phyloP scores from a whole-genome alignment of 1,140 invertebrate species.

The Sipha flava region DNA sequence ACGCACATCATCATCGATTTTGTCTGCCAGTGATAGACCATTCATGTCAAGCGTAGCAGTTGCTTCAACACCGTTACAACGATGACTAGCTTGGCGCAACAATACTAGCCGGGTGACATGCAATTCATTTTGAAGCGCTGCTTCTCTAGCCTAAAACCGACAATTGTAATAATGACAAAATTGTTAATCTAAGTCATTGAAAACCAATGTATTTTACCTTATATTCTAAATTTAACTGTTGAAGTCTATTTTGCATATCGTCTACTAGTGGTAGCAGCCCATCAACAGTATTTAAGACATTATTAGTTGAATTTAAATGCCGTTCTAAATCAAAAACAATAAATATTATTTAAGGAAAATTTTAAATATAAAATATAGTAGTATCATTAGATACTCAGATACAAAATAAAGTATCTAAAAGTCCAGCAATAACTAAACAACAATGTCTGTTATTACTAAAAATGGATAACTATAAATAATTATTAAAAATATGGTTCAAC shows the following conservation, averaged over 20 bases:
- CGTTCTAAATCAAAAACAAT: neutral
- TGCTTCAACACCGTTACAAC: slow-evolving; percentile 51
- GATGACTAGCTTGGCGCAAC: slow-evolving; percentile 61
- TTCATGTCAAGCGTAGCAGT: slow-evolving; percentile 37
- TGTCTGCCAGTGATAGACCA: slow-evolving; percentile 44
- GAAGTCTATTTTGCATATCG: slow-evolving; percentile 65
- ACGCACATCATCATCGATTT: slow-evolving; percentile 34
- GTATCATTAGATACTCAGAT: too few relatives aligned
- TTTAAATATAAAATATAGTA: neutral
- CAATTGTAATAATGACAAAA: neutral
- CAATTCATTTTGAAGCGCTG: slow-evolving; percentile 59
- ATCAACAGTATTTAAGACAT: slow-evolving; percentile 55
- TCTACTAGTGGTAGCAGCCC: slow-evolving; percentile 69
- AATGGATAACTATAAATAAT: too few relatives aligned
- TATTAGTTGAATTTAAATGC: neutral
- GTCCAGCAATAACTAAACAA: too few relatives aligned
- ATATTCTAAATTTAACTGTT: slow-evolving; percentile 69
- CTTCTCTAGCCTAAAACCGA: slow-evolving; percentile 53
- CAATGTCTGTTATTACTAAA: too few relatives aligned
- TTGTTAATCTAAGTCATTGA: neutral
- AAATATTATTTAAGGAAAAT: neutral
- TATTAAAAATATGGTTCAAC: too few relatives aligned
- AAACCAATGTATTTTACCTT: slow-evolving; percentile 49
- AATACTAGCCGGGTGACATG: slow-evolving; percentile 60
- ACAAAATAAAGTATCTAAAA: too few relatives aligned